Base-by-base conservation (phyloP, 2,113 vertebrate species). In the Ctenomys sociabilis region DNA sequence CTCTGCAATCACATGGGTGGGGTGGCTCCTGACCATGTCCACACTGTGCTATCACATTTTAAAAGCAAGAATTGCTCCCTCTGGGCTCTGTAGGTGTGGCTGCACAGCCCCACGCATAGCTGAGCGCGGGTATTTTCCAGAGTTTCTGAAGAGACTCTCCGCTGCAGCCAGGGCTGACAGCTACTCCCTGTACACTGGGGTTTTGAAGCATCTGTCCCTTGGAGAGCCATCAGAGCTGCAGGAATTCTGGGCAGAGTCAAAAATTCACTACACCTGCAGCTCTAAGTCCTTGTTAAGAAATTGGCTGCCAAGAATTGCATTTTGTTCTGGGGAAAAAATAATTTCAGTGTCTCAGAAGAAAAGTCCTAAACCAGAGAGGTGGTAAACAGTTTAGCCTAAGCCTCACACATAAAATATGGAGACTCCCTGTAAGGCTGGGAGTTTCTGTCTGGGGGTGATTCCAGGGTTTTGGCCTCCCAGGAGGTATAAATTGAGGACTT, bases 321-420 rank as follows among this genome's bases (percentile, higher is more conserved):
- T 93, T 95, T 80, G 85, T 92, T 95, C 73, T 91, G 88, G 16
- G 43, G 59, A 88, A 70, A 70, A 88, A 92, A 59, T 32, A 85
- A 68, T 13, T 80, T 90, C 84, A 89, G 84, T 81, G 90, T 87
- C 80, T 85, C 88, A 94, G 93, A 52, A 83, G 37, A 35, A 94
- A 78, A 88, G 73, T 90, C 92, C 85, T 82, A 57, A 88, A 93
- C 87, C 95, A 93, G 95, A 93, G 97, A 97, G 77, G 96, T 96
- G 93, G 93, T 97, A 97, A 97, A 96, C 95, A 97, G 95, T 94
- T 96, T 94, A 97, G 90, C 90, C 95, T 97, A 96, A 97, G 96
- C 94, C 87, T 96, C 77, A 66, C 75, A 97, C 88, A 96, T 97
- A 97, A 97, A 97, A 97, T 93, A 94, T 80, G 83, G 96, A 28